Conservation (phyloP, 2,113 vertebrate genomes). For the Alethe diademata region DNA sequence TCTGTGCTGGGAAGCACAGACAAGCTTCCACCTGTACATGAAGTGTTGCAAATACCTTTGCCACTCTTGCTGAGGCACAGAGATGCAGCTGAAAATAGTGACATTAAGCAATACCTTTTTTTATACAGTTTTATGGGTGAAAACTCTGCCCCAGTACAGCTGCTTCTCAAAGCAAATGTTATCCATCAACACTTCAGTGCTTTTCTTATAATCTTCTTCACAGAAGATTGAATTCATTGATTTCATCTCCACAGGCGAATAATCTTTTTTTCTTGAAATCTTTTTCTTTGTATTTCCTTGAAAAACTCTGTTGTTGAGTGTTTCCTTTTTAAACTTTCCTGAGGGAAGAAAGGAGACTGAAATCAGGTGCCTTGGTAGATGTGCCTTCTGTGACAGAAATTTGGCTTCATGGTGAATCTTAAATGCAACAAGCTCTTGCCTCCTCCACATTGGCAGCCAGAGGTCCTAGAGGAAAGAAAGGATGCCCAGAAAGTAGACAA, state of each 20-base stretch:
- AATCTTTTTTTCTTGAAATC: not conserved
- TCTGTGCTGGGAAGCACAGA: not conserved
- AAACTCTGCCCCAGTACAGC: not conserved
- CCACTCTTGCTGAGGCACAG: not conserved
- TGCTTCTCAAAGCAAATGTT: not conserved
- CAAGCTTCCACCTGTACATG: not conserved
- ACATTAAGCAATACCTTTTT: not conserved
- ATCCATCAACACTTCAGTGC: not conserved
- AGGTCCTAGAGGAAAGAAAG: not conserved
- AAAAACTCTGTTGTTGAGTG: not conserved
- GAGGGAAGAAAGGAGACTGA: not conserved
- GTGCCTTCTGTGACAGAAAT: not conserved
- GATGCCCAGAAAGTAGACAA: not conserved
- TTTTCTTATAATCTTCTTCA: not conserved
- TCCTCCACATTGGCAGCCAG: accelerated
- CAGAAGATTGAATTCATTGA: not conserved
- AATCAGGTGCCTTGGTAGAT: not conserved
- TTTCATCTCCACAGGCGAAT: not conserved
- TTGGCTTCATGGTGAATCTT: not conserved
- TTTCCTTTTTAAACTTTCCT: not conserved
- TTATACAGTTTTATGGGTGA: not conserved
- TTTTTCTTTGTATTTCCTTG: not conserved
- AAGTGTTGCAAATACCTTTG: not conserved
- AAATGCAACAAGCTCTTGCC: not conserved
- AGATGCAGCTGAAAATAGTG: not conserved